phyloP scores from a whole-genome alignment of 2,113 vertebrate genomes.

The Sturnus vulgaris region DNA sequence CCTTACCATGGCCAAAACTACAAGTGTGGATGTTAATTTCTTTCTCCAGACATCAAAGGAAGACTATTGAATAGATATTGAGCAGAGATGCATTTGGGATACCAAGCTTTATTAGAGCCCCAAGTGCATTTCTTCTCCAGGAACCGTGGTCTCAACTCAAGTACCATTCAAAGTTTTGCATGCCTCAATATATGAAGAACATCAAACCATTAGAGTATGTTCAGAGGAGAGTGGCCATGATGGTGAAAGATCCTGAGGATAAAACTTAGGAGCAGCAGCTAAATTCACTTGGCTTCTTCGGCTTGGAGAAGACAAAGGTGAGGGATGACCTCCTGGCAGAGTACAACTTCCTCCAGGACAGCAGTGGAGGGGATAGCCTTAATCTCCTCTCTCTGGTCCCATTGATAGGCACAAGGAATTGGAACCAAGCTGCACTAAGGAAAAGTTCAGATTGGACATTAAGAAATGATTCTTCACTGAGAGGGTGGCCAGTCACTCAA shows the following conservation, averaged over 20 bases:
- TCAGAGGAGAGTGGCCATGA: neutral
- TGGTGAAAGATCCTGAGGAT: neutral
- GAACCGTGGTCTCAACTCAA: fast-evolving
- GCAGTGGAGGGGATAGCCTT: neutral
- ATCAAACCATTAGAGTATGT: neutral
- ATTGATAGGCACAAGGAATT: fast-evolving
- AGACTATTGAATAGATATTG: neutral
- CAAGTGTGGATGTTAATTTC: neutral
- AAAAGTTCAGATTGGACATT: neutral
- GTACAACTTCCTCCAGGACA: neutral
- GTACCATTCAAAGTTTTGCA: neutral
- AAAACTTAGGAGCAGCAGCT: neutral
- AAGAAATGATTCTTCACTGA: neutral
- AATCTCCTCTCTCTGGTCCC: neutral
- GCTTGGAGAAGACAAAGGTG: neutral
- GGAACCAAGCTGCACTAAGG: neutral
- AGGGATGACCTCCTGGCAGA: neutral
- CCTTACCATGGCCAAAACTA: neutral
- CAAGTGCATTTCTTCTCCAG: neutral
- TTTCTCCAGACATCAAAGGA: neutral
- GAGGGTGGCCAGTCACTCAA: neutral
- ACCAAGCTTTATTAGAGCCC: neutral
- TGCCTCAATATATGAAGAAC: neutral
- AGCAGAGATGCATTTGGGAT: neutral
- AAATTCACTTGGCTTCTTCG: neutral